Percentiles rank a stretch among this genome's conserved stretches.
Conservation (phyloP, 1,140 invertebrate genomes). For the Scaptomyza pallida region DNA sequence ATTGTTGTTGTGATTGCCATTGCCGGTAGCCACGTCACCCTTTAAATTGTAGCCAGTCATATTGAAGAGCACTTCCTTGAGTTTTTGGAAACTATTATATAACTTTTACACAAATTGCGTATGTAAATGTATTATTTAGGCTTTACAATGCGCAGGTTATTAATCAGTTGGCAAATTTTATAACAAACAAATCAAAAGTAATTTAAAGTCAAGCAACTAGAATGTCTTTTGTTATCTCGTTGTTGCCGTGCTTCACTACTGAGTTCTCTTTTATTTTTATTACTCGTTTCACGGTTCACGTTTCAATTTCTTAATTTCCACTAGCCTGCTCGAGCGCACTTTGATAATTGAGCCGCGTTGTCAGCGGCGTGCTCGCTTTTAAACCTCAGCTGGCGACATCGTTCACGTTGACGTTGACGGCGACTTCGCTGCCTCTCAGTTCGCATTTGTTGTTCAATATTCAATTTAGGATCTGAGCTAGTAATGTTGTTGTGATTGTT, state of each 20-base stretch:
- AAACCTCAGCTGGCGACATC: constrained; percentile 37
- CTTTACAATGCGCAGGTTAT: constrained; percentile 24
- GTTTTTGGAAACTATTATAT: constrained; percentile 14
- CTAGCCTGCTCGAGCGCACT: constrained; percentile 49
- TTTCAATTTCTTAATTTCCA: constrained; percentile 28
- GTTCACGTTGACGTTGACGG: constrained; percentile 14
- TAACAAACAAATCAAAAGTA: constrained; percentile 39
- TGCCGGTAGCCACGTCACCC: constrained; percentile 58
- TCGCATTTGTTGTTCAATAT: constrained; percentile 64
- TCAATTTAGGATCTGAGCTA: constrained; percentile 59
- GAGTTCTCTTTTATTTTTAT: constrained; percentile 29
- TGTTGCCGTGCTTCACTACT: constrained; percentile 15
- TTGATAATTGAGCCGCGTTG: constrained; percentile 54
- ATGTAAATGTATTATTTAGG: constrained; percentile 51
- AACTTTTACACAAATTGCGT: not conserved
- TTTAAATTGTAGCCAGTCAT: constrained; percentile 70
- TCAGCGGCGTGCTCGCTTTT: constrained; percentile 33
- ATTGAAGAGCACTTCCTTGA: constrained; percentile 16
- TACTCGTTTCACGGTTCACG: constrained; percentile 26
- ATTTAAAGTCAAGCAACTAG: constrained; percentile 47
- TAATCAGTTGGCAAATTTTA: constrained; percentile 14
- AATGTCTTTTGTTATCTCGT: constrained; percentile 62
- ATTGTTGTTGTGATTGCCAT: constrained; percentile 46
- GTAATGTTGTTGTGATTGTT: constrained; percentile 9
- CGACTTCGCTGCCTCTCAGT: constrained; percentile 18